Evolutionary conservation across 2,797 vertebrate genomes (phyloP).

Genomic region (Diplodus sargus): DNA sequence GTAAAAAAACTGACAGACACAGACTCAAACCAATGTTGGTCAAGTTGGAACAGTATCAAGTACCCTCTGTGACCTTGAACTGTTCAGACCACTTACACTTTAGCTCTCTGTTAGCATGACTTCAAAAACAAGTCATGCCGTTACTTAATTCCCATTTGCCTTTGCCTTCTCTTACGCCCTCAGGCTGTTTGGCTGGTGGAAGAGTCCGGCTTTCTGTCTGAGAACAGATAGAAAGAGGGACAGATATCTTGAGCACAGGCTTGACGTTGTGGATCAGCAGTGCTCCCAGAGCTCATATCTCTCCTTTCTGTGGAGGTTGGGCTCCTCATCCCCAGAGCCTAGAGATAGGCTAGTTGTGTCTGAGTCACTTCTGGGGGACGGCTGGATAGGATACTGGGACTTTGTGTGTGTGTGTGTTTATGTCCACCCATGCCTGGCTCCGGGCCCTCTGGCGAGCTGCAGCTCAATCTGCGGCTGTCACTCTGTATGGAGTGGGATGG

Average conservation of each 20-base stretch:
- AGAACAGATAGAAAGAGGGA: slow-evolving; percentile 34
- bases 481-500: slow-evolving; percentile 49
- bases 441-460: slow-evolving; percentile 57
- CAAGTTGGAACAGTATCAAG: not conserved
- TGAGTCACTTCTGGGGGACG: slow-evolving; percentile 52
- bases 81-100: slow-evolving; percentile 8
- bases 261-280: slow-evolving; percentile 52
- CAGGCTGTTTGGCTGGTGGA: slow-evolving; percentile 23
- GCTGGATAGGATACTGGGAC: slow-evolving; percentile 32
- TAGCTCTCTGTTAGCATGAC: slow-evolving; percentile 3
- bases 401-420: slow-evolving; percentile 9
- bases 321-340: slow-evolving; percentile 53
- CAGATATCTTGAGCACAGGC: slow-evolving; percentile 33
- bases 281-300: slow-evolving; percentile 51
- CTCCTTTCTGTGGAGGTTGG: slow-evolving; percentile 48
- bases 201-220: slow-evolving; percentile 36
- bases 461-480: slow-evolving; percentile 66
- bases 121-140: slow-evolving; percentile 11
- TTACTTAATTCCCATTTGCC: slow-evolving; percentile 26
- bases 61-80: slow-evolving; percentile 2
- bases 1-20: not conserved
- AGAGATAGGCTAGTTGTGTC: slow-evolving; percentile 54
- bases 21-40: not conserved
- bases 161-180: slow-evolving; percentile 32
- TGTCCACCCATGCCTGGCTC: slow-evolving; percentile 49